These are phyloP conservation scores for Nothocercus julius DNA, from an alignment of 2,113 vertebrate species.

Conservation along the genomic window DNA sequence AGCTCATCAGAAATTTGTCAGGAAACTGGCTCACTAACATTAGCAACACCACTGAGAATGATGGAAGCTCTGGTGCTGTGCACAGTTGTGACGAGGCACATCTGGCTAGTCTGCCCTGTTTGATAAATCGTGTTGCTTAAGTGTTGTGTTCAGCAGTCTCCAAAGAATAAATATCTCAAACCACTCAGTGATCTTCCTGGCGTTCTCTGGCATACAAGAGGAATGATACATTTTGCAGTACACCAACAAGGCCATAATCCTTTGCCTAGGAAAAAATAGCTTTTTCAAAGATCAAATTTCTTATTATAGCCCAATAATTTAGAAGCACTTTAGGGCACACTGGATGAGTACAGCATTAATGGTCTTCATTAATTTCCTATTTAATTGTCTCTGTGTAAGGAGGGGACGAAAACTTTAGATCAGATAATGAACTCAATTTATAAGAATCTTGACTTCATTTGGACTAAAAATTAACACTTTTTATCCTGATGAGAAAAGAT, in stretches of 20 bases:
- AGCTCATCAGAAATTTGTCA: too few relatives aligned
- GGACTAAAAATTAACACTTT: not conserved
- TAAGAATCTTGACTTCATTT: not conserved
- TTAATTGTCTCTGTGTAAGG: not conserved
- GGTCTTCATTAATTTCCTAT: not conserved
- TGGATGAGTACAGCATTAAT: not conserved
- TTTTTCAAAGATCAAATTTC: too few relatives aligned
- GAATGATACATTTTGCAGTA: not conserved
- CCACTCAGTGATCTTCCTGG: not conserved
- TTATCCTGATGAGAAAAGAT: not conserved
- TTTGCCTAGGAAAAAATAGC: too few relatives aligned
- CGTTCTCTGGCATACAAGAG: not conserved
- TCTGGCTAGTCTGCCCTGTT: too few relatives aligned
- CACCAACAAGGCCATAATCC: not conserved
- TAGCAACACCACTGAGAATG: too few relatives aligned
- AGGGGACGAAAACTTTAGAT: not conserved
- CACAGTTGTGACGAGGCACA: too few relatives aligned
- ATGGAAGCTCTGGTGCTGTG: too few relatives aligned
- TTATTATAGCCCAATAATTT: not conserved
- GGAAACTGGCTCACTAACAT: too few relatives aligned
- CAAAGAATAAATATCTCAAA: not conserved
- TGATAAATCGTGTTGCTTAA: not conserved
- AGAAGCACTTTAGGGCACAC: not conserved
- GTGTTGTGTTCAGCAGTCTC: not conserved
- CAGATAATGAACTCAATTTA: not conserved